These are phyloP conservation scores for Aelia acuminata DNA, from an alignment of 2,888 invertebrate genomes.

Conservation along the genomic window DNA sequence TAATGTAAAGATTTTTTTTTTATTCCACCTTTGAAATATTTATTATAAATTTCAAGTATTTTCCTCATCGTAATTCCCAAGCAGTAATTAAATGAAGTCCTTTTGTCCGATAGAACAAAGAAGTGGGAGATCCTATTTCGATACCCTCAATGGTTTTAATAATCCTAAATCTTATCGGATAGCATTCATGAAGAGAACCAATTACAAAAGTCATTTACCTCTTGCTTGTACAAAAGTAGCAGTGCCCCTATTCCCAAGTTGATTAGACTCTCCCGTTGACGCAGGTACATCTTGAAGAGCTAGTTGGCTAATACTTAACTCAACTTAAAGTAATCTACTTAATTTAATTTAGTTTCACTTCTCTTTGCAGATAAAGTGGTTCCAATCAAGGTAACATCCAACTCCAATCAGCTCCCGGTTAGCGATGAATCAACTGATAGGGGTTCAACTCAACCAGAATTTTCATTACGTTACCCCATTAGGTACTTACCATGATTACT, in stretches of 20 bases:
- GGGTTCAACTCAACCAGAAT: background rate
- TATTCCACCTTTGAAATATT: background rate
- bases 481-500: background rate
- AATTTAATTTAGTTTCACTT: constrained; percentile 47
- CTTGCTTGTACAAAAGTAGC: background rate
- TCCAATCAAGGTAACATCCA: constrained; percentile 46
- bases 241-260: background rate
- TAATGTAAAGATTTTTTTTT: too few relatives aligned
- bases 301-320: constrained; percentile 39
- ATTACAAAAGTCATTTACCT: constrained; percentile 25
- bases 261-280: background rate
- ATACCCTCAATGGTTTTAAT: constrained; percentile 35
- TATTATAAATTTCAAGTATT: background rate
- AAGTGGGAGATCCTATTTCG: constrained; percentile 28
- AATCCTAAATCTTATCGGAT: constrained; percentile 38
- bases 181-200: constrained; percentile 21
- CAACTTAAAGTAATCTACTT: constrained; percentile 33
- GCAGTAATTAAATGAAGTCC: background rate
- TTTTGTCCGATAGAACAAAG: constrained; percentile 19
- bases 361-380: constrained; percentile 34
- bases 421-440: constrained; percentile 37
- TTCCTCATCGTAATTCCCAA: background rate
- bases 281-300: background rate
- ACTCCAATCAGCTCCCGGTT: background rate
- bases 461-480: background rate